phyloP scores from a whole-genome alignment of 2,113 vertebrate species.

The Neolamprologus caudopunctatus region DNA sequence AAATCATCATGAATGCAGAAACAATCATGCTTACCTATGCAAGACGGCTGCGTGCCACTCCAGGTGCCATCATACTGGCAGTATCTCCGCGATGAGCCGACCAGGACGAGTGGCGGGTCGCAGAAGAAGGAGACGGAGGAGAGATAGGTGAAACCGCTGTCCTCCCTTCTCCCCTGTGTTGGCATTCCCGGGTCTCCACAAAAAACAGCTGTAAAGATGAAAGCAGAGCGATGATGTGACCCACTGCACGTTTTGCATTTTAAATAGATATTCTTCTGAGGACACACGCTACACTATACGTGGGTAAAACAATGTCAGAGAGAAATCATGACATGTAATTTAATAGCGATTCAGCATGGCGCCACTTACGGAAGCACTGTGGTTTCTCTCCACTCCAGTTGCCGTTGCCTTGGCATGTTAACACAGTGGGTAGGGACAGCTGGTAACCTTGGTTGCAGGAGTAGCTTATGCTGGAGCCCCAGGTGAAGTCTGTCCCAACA shows the following conservation, averaged over 20 bases:
- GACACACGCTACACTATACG: neutral
- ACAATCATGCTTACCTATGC: constrained; percentile 78
- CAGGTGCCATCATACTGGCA: constrained; percentile 93
- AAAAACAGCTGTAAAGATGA: constrained; percentile 82
- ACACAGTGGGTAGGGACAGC: constrained; percentile 87
- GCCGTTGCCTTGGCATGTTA: constrained; percentile 91
- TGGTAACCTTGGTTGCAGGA: constrained; percentile 93
- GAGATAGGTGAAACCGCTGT: constrained; percentile 90
- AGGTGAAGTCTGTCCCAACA: constrained; percentile 86
- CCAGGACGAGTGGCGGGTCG: constrained; percentile 80
- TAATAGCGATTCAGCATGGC: neutral
- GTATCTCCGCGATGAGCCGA: constrained; percentile 86
- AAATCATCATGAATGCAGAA: neutral
- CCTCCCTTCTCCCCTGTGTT: constrained; percentile 82
- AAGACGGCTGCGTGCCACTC: constrained; percentile 95
- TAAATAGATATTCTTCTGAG: neutral
- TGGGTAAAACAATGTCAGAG: neutral
- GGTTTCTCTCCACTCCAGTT: constrained; percentile 92
- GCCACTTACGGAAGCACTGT: constrained; percentile 93
- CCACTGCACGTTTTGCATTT: neutral
- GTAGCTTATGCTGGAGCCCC: constrained; percentile 91
- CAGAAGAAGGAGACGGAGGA: constrained; percentile 93
- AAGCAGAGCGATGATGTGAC: neutral
- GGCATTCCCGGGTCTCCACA: constrained; percentile 92
- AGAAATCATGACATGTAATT: neutral